A percentile compares a stretch with the other conserved stretches of the same genome.
Conservation (phyloP, 2,113 vertebrate species). For the Larimichthys crocea region DNA sequence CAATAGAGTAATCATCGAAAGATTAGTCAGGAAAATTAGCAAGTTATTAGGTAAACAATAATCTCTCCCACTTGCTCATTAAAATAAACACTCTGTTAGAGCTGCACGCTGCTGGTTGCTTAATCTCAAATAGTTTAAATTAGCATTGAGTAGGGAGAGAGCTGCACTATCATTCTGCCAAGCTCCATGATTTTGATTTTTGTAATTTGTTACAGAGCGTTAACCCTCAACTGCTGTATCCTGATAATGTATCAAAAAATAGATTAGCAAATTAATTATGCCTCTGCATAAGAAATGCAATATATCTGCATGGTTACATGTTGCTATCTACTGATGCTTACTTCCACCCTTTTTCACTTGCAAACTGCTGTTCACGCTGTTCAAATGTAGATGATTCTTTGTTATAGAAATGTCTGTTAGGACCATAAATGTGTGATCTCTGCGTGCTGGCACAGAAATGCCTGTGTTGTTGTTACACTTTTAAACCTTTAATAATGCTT, state of each 20-base stretch:
- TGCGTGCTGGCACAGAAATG: no score
- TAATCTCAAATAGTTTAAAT: constrained; percentile 51
- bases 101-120: not conserved
- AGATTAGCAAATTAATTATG: constrained; percentile 7
- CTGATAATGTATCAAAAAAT: constrained; percentile 10
- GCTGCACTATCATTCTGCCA: constrained; percentile 23
- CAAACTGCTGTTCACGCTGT: not conserved
- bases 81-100: constrained; percentile 39
- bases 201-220: constrained; percentile 2
- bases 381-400: not conserved
- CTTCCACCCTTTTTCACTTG: not conserved
- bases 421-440: not conserved
- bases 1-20: constrained; percentile 38
- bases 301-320: not conserved
- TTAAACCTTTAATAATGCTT: no score
- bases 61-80: constrained; percentile 63
- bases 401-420: not conserved
- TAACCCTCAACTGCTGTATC: not conserved
- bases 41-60: constrained; percentile 48
- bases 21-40: constrained; percentile 54
- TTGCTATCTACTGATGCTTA: not conserved
- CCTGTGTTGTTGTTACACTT: not conserved
- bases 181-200: not conserved
- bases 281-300: constrained; percentile 17
- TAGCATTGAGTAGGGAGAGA: constrained; percentile 9